A percentile compares a stretch with the other conserved stretches of the same genome.
Conservation (phyloP, 2,113 vertebrate genomes). For the Pomatorhinus ruficollis region DNA sequence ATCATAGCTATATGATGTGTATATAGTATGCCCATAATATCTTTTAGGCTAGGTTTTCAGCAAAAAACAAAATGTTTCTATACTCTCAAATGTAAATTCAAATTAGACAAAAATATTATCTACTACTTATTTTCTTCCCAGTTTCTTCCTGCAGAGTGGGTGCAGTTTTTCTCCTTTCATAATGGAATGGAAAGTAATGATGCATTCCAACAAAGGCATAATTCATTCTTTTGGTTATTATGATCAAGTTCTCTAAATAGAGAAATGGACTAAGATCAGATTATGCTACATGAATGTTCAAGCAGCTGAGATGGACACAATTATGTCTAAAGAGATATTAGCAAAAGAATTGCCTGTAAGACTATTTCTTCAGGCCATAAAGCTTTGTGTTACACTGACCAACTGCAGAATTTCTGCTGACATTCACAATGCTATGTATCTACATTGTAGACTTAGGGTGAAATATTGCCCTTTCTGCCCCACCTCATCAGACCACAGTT, state of each 20-base stretch:
- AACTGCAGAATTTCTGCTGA: background rate
- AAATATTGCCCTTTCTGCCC: background rate
- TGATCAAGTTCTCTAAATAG: constrained; percentile 39
- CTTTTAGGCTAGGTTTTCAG: background rate
- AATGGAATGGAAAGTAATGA: constrained; percentile 68
- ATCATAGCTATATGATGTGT: background rate
- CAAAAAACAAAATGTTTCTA: background rate
- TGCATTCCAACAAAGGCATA: constrained; percentile 56
- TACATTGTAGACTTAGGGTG: background rate
- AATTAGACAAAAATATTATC: background rate
- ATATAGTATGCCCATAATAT: background rate
- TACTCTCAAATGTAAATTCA: background rate
- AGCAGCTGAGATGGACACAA: constrained; percentile 5
- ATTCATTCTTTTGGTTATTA: constrained; percentile 57
- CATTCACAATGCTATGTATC: background rate
- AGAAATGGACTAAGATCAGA: background rate
- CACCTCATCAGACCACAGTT: background rate
- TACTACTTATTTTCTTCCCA: background rate
- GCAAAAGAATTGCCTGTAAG: constrained; percentile 41
- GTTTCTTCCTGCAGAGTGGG: constrained; percentile 51
- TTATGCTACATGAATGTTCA: background rate
- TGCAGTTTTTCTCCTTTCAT: constrained; percentile 36
- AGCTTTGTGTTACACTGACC: background rate
- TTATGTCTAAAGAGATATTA: background rate
- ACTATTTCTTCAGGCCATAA: background rate